Percentiles rank a stretch among this genome's conserved stretches.
phyloP scores from a whole-genome alignment of 2,888 invertebrate genomes.

The Hirtodrosophila cameraria region DNA sequence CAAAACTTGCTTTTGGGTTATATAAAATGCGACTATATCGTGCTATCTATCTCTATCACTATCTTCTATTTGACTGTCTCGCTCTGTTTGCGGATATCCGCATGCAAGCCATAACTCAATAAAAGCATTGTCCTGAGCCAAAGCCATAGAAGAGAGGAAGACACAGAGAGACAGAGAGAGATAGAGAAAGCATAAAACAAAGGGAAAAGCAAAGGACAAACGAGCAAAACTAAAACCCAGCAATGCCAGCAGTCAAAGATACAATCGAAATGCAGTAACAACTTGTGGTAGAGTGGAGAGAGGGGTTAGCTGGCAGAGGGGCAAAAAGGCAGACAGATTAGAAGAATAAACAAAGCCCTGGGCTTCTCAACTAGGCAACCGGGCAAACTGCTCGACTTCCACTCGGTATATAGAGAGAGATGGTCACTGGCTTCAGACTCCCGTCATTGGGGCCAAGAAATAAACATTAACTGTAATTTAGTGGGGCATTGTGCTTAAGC shows the following conservation, averaged over 20 bases:
- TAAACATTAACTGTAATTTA: constrained; percentile 79
- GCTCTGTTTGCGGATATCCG: constrained; percentile 70
- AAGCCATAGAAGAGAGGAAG: constrained; percentile 34
- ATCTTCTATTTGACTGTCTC: constrained; percentile 24
- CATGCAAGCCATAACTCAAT: constrained; percentile 80
- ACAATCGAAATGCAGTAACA: constrained; percentile 77
- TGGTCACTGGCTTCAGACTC: constrained; percentile 35
- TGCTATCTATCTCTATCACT: constrained; percentile 9
- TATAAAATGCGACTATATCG: constrained; percentile 55
- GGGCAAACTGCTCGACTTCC: constrained; percentile 13
- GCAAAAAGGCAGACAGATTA: constrained; percentile 66
- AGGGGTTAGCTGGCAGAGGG: constrained; percentile 11
- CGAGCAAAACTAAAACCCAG: constrained; percentile 63
- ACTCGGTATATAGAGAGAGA: constrained; percentile 21
- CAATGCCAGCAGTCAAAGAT: constrained; percentile 67
- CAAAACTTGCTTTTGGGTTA: constrained; percentile 44
- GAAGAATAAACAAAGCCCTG: constrained; percentile 75
- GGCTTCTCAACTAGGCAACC: constrained; percentile 46
- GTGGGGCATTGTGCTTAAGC: constrained; percentile 80
- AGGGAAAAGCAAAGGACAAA: constrained; percentile 44
- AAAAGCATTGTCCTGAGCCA: constrained; percentile 71
- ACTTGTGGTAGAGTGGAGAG: constrained; percentile 34
- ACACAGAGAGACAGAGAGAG: constrained; percentile 12
- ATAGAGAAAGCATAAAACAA: constrained; percentile 34
- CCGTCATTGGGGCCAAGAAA: constrained; percentile 68